Conservation (phyloP, 92 coral and sea anemone genomes). For the Plumapathes pennacea region DNA sequence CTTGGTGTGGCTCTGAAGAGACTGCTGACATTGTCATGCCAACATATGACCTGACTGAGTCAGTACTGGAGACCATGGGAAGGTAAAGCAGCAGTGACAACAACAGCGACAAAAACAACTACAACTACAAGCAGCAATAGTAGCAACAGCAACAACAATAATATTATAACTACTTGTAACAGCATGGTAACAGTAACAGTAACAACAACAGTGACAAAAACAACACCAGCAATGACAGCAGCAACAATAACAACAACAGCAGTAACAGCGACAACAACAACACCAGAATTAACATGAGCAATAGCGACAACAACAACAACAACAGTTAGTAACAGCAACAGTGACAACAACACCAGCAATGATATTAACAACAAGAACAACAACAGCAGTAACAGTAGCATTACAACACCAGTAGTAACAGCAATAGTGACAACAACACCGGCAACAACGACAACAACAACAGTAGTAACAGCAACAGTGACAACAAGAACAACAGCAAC, state of each 20-base stretch:
- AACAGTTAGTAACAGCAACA: neutral
- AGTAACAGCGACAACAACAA: neutral
- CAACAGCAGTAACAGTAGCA: neutral
- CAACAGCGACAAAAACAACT: neutral
- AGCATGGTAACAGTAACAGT: neutral
- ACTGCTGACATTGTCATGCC: slow-evolving; percentile 97
- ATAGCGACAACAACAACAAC: neutral
- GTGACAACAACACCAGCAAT: neutral
- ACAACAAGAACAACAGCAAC: neutral
- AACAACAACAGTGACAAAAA: neutral
- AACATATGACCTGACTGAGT: slow-evolving; percentile 93
- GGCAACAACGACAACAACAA: neutral
- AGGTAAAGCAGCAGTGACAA: slow-evolving; percentile 45
- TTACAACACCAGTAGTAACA: too few relatives aligned
- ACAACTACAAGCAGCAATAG: neutral
- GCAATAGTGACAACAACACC: neutral
- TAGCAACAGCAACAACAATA: neutral
- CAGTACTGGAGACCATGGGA: slow-evolving; percentile 94
- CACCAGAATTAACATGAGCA: neutral
- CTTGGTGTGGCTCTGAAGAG: slow-evolving; percentile 99
- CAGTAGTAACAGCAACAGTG: slow-evolving; percentile 2
- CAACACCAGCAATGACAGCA: neutral
- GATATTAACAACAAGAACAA: neutral
- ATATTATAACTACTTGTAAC: too few relatives aligned
- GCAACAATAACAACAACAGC: neutral